A percentile compares a stretch with the other conserved stretches of the same genome.
phyloP scores from a whole-genome alignment of 1,140 invertebrate species.

The Drosophila leontia region DNA sequence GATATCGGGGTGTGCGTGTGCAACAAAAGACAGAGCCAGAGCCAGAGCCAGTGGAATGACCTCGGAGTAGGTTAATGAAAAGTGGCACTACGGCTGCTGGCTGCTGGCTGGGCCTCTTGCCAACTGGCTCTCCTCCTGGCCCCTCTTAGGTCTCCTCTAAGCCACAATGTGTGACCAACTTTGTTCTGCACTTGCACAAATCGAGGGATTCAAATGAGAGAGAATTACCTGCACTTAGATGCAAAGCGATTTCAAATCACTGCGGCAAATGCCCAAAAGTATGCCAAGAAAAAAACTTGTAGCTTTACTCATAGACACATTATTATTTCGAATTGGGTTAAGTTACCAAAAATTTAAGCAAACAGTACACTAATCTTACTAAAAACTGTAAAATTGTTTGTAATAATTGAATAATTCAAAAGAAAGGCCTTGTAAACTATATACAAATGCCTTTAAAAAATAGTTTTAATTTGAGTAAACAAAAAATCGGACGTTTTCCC shows the following conservation, averaged over 20 bases:
- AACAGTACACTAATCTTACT: too few relatives aligned
- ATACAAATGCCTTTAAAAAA: too few relatives aligned
- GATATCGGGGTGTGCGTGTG: constrained; percentile 23
- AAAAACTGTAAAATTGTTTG: too few relatives aligned
- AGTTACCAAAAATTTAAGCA: too few relatives aligned
- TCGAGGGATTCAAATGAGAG: too few relatives aligned
- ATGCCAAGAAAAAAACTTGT: not conserved
- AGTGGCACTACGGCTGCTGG: constrained; percentile 33
- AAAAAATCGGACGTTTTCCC: too few relatives aligned
- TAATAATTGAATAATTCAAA: too few relatives aligned
- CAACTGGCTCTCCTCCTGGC: constrained; percentile 11
- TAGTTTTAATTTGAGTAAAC: too few relatives aligned
- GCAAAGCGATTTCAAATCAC: not conserved
- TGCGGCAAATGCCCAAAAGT: not conserved
- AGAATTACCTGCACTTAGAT: not conserved
- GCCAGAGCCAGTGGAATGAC: constrained; percentile 74
- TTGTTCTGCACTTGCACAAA: constrained; percentile 9
- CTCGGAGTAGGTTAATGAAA: constrained; percentile 80
- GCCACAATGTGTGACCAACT: constrained; percentile 33
- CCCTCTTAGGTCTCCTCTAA: not conserved
- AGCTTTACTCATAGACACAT: too few relatives aligned
- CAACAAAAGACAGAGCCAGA: constrained; percentile 59
- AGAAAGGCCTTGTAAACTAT: too few relatives aligned
- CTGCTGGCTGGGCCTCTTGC: constrained; percentile 15
- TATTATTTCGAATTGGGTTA: too few relatives aligned